Conservation (phyloP, 2,797 vertebrate species). For the Trichosurus vulpecula region DNA sequence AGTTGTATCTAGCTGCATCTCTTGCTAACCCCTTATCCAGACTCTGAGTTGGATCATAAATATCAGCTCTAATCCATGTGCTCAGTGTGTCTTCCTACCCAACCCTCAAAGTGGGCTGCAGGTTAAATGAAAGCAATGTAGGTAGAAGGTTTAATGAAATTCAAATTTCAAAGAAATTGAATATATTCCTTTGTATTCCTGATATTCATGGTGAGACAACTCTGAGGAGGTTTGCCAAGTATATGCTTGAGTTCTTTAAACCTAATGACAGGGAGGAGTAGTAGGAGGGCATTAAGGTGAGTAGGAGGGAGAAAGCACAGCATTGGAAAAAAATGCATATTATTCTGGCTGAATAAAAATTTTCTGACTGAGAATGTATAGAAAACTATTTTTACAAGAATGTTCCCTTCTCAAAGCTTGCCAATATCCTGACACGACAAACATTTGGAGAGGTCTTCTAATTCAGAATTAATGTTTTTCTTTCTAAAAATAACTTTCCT, state of each 20-base stretch:
- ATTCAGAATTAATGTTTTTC: neutral
- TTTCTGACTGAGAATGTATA: neutral
- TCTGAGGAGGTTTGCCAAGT: neutral
- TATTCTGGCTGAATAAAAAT: neutral
- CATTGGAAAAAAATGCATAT: neutral
- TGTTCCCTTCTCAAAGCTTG: neutral
- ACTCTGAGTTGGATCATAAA: neutral
- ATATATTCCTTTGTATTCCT: neutral
- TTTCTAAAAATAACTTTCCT: neutral
- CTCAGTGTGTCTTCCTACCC: neutral
- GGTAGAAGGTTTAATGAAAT: neutral
- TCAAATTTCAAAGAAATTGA: neutral
- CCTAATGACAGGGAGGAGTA: neutral
- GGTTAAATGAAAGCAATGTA: neutral
- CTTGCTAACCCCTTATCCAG: neutral
- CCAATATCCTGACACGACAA: neutral
- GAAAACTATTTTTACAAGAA: neutral
- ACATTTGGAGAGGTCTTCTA: neutral
- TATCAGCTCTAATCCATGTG: neutral
- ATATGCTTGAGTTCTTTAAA: neutral
- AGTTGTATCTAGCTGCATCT: neutral
- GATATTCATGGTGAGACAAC: neutral
- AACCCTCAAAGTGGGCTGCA: neutral
- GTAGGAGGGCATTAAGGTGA: neutral
- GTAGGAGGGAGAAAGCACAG: neutral